Percentiles rank a stretch among this genome's conserved stretches.
Evolutionary conservation across 2,113 vertebrate genomes (phyloP).

Genomic region (Notarius quadriscutis): DNA sequence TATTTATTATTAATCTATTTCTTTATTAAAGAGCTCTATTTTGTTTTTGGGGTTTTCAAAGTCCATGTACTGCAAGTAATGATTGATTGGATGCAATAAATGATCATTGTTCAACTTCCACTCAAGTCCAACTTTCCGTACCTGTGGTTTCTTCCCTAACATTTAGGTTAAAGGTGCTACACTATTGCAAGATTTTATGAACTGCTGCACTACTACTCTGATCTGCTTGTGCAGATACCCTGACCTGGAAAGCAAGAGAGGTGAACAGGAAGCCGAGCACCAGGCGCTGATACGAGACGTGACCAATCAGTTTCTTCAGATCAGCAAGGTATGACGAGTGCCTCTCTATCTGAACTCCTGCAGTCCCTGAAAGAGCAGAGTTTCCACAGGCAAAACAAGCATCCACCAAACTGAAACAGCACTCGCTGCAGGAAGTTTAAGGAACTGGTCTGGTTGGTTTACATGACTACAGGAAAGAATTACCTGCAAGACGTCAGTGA

Average conservation of each 20-base stretch:
- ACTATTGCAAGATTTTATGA: too few relatives aligned
- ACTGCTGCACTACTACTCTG: neutral
- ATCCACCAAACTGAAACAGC: neutral
- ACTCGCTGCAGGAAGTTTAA: neutral
- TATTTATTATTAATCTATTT: too few relatives aligned
- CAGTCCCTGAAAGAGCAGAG: slow-evolving; percentile 52
- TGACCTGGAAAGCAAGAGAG: slow-evolving; percentile 64
- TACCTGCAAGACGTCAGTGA: neutral
- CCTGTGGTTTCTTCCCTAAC: too few relatives aligned
- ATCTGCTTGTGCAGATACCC: neutral
- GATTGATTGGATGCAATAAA: too few relatives aligned
- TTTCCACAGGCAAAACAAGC: neutral
- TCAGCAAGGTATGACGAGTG: slow-evolving; percentile 52
- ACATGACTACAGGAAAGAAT: neutral
- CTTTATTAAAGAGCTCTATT: too few relatives aligned
- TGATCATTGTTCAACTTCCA: too few relatives aligned
- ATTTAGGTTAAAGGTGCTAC: too few relatives aligned
- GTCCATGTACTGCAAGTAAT: too few relatives aligned
- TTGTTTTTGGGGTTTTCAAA: too few relatives aligned
- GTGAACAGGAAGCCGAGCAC: slow-evolving; percentile 66
- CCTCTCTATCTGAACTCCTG: slow-evolving; percentile 19
- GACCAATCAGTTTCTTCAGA: slow-evolving; percentile 60
- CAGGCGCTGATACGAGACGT: slow-evolving; percentile 63
- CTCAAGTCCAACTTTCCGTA: too few relatives aligned
- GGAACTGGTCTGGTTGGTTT: slow-evolving; percentile 40